These are phyloP conservation scores for Phengaris arion DNA, from an alignment of 2,888 invertebrate genomes.

Conservation along the genomic window DNA sequence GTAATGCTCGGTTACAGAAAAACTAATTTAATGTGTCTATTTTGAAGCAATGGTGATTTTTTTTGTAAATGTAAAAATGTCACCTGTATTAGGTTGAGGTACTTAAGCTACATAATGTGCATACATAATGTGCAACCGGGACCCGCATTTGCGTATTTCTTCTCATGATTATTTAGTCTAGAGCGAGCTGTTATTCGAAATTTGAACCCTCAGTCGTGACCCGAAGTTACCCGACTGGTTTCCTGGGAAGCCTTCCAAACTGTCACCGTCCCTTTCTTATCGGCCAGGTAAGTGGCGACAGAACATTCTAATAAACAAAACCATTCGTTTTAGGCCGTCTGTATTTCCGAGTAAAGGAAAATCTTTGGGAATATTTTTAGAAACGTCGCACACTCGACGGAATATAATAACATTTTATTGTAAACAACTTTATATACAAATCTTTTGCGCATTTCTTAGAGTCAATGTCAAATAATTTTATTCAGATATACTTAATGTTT, in stretches of 20 bases:
- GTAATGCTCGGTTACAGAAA: too few relatives aligned
- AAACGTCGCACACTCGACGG: too few relatives aligned
- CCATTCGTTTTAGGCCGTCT: constrained; percentile 6
- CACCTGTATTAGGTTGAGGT: too few relatives aligned
- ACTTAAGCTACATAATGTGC: too few relatives aligned
- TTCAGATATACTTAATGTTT: too few relatives aligned
- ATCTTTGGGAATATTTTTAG: background rate
- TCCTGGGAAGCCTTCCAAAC: constrained; percentile 39
- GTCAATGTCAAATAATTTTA: too few relatives aligned
- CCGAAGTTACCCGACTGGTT: constrained; percentile 59
- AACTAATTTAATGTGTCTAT: too few relatives aligned
- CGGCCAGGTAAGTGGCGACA: background rate
- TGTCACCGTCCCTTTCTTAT: constrained; percentile 34
- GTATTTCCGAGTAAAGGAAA: background rate
- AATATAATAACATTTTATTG: too few relatives aligned
- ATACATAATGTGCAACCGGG: background rate
- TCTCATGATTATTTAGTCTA: constrained; percentile 46
- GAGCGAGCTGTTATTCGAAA: constrained; percentile 53
- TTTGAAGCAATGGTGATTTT: too few relatives aligned
- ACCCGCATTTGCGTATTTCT: background rate
- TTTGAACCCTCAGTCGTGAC: constrained; percentile 64
- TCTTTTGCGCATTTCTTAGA: too few relatives aligned
- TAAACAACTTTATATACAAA: too few relatives aligned
- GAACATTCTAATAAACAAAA: constrained; percentile 15
- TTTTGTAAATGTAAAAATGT: too few relatives aligned